These are phyloP conservation scores for Stenodema calcarata DNA, from an alignment of 2,888 invertebrate species.

Conservation along the genomic window DNA sequence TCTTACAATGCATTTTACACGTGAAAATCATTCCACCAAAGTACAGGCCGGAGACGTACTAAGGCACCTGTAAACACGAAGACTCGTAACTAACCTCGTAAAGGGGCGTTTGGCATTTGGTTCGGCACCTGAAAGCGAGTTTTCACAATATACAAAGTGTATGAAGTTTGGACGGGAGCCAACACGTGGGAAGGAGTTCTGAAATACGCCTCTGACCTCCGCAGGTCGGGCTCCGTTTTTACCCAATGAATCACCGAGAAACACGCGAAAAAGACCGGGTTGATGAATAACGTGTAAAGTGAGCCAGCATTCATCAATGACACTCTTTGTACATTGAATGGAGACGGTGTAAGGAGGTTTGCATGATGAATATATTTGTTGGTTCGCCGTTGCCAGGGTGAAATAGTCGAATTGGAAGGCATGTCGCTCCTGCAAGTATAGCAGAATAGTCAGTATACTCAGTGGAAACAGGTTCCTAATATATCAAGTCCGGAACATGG, in stretches of 20 bases:
- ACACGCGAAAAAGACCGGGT: not conserved
- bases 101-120: not conserved
- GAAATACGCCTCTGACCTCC: not conserved
- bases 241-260: not conserved
- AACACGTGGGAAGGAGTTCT: not conserved
- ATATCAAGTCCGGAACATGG: too few species aligned
- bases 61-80: not conserved
- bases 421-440: too few species aligned
- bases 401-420: not conserved
- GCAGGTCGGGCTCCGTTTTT: not conserved
- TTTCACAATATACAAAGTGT: not conserved
- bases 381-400: too few species aligned
- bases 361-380: too few species aligned
- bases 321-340: not conserved
- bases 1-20: too few species aligned
- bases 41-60: too few species aligned
- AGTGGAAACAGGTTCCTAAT: too few species aligned
- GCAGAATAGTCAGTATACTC: too few species aligned
- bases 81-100: not conserved
- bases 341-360: not conserved
- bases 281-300: not conserved
- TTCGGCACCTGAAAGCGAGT: not conserved
- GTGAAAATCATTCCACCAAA: too few species aligned
- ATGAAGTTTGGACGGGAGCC: not conserved
- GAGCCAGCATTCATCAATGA: not conserved